phyloP scores from a whole-genome alignment of 2,797 vertebrate genomes.

The Pseudotriccus pelzelni region DNA sequence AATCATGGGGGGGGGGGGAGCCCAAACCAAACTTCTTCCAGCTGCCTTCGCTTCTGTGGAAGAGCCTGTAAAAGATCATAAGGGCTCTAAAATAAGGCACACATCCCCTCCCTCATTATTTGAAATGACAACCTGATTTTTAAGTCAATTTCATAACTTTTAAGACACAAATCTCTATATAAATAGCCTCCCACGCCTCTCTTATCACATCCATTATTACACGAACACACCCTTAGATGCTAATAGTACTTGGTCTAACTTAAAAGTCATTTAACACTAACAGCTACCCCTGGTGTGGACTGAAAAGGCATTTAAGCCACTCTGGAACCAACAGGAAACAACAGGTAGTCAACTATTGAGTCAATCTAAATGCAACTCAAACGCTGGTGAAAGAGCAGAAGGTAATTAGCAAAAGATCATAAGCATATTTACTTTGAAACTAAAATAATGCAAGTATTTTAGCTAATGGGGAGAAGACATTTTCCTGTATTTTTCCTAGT shows the following conservation, averaged over 20 bases:
- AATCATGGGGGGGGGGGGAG: not conserved
- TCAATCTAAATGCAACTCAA: not conserved
- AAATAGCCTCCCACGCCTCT: not conserved
- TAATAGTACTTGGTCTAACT: not conserved
- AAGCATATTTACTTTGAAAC: constrained; percentile 18
- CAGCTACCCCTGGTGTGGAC: not conserved
- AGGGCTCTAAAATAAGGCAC: not conserved
- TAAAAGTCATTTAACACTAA: not conserved
- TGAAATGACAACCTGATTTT: not conserved
- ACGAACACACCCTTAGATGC: not conserved
- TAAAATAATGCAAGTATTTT: constrained; percentile 10
- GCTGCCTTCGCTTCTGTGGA: not conserved
- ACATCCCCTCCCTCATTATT: not conserved
- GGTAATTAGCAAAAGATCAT: not conserved
- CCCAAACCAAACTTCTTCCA: not conserved
- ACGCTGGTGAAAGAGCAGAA: constrained; percentile 9
- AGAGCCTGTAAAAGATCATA: not conserved
- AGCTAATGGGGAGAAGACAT: not conserved
- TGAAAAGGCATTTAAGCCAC: not conserved
- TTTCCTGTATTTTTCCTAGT: not conserved
- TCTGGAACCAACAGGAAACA: not conserved
- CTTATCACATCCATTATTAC: not conserved
- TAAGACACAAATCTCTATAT: not conserved
- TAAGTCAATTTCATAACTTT: not conserved
- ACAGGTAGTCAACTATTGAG: not conserved